Evolutionary conservation across 2,113 vertebrate genomes (phyloP), one percentile per base, ranked within the genome.

Genomic region (Grantiella picta): DNA sequence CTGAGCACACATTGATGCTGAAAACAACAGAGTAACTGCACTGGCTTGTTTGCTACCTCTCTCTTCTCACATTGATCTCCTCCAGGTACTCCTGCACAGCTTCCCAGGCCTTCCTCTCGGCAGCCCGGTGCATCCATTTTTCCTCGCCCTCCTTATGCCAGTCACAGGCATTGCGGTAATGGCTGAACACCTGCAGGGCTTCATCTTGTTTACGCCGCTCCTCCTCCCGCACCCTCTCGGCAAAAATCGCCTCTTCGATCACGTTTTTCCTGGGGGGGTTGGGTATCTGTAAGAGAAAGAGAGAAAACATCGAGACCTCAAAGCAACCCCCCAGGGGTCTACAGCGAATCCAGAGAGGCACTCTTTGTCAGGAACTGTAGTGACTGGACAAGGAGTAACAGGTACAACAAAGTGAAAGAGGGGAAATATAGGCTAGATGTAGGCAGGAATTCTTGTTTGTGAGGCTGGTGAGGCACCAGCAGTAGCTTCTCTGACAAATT

Each of bases 121-220:
- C 90, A 8, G 89, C 49, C 7, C 64, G 76, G 16, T 94, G 85
- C 27, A 98, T n/a, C 81, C 96, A 95, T 13, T 82, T 98, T 5
- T 54, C 83, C 4, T 98, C 96, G 1, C 84, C 95, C 17, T 60
- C 92, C 28, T 96, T 71, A 11, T 98, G 95, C 99, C 98, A 99
- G 4, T 94, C 89, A 2, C 38, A 76, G 86, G 68, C 94, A 1
- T 94, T 27, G 66, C 92, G 88, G 7, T 92, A 95, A 23, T 8
- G 57, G 36, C 79, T 64, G 25, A 97, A 96, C 23, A 15, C 2
- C 14, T 25, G n/a, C 70, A 82, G 25, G 10, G 0, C 70, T 3
- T 14, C 18, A 2, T 45, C 54, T 0, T 82, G 5, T 13, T 76
- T 40, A 3, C 6, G 11, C 10, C n/a, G 70, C 9, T 10, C 25